Percentiles rank a stretch among this genome's conserved stretches.
phyloP scores from a whole-genome alignment of 2,113 vertebrate species.

The Dromas ardeola region DNA sequence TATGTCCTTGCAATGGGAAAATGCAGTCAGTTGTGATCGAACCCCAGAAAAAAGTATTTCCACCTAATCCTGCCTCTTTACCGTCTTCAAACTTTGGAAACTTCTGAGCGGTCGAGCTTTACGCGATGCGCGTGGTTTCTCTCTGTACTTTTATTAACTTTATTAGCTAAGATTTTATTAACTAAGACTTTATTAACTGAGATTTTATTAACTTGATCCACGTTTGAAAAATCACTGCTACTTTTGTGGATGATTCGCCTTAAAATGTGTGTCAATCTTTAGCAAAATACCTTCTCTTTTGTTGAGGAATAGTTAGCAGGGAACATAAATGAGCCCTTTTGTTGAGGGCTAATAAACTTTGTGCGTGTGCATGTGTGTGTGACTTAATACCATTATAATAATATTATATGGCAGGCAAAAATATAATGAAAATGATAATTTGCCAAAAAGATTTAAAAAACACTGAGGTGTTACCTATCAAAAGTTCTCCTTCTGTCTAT shows the following conservation, averaged over 20 bases:
- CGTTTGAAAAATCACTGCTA: constrained; percentile 22
- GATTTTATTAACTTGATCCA: constrained; percentile 31
- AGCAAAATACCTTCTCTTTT: constrained; percentile 42
- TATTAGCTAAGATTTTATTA: constrained; percentile 28
- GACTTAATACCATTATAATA: constrained; percentile 79
- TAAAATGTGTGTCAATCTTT: constrained; percentile 9
- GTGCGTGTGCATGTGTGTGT: background rate
- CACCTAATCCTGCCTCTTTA: background rate
- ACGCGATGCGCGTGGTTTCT: background rate
- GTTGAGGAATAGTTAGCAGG: background rate
- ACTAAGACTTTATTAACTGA: background rate
- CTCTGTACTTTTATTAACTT: constrained; percentile 5
- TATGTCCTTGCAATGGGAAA: constrained; percentile 26
- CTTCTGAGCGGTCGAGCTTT: background rate
- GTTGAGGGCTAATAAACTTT: constrained; percentile 70
- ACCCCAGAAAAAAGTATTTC: background rate
- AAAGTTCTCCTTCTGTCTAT: constrained; percentile 90
- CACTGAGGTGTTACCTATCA: constrained; percentile 89
- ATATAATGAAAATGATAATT: constrained; percentile 90
- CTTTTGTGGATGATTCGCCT: background rate
- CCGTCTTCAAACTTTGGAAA: constrained; percentile 53
- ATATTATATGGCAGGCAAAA: constrained; percentile 88
- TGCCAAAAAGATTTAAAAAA: constrained; percentile 89
- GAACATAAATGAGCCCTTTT: constrained; percentile 65
- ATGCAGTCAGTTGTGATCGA: constrained; percentile 30